Conservation (phyloP, 2,888 invertebrate species). For the Drepana falcataria region DNA sequence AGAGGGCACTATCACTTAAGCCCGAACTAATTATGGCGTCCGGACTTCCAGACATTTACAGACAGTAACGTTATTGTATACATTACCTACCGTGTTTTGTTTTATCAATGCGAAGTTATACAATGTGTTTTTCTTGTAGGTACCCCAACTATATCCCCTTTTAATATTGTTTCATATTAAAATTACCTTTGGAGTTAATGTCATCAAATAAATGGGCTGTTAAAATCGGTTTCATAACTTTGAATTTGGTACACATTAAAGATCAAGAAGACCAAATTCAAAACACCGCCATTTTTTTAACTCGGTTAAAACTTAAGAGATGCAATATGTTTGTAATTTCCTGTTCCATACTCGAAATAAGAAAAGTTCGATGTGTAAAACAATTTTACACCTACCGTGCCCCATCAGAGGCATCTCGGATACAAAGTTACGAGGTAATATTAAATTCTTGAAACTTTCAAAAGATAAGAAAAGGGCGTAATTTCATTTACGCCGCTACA, state of each 20-base stretch:
- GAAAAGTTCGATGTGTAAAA: constrained; percentile 15
- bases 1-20: not conserved
- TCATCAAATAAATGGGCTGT: no score
- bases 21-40: constrained; percentile 24
- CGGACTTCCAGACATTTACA: constrained; percentile 27
- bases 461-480: constrained; percentile 52
- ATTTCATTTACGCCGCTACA: constrained; percentile 61
- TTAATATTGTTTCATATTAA: no score
- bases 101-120: no score
- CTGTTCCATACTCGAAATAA: not conserved
- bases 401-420: constrained; percentile 41
- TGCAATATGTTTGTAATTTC: not conserved
- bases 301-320: no score
- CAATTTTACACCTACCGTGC: constrained; percentile 45
- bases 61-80: not conserved
- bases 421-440: constrained; percentile 56
- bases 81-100: no score
- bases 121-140: no score
- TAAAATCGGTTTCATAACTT: no score
- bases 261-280: no score
- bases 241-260: no score
- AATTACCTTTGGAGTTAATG: no score
- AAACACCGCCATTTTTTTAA: no score
- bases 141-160: no score
- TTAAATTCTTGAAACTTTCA: constrained; percentile 58